Conservation (phyloP, 2,888 invertebrate genomes). For the Hoplodrina ambigua region DNA sequence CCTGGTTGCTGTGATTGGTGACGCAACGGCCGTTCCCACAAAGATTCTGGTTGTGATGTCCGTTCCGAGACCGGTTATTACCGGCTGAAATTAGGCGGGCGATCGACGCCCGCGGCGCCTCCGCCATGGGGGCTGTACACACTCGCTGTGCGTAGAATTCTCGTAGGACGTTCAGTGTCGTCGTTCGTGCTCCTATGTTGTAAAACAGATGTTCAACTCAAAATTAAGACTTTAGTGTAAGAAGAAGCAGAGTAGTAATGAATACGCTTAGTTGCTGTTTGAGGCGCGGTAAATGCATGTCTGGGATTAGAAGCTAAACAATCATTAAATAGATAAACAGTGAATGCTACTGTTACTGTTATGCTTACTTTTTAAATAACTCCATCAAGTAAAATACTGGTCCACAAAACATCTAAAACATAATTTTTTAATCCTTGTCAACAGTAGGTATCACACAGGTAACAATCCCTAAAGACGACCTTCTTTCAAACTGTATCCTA, state of each 20-base stretch:
- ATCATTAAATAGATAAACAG: too few species aligned
- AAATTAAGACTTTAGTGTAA: neutral
- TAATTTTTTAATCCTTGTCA: neutral
- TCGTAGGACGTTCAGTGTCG: neutral
- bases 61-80: conserved; percentile 81
- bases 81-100: conserved; percentile 81
- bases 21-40: conserved; percentile 83
- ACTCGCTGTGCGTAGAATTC: conserved; percentile 9
- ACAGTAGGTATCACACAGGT: neutral
- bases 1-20: conserved; percentile 67
- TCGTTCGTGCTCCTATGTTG: neutral
- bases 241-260: neutral
- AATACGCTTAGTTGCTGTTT: neutral
- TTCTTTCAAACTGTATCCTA: too few species aligned
- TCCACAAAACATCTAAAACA: neutral
- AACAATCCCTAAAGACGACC: conserved; percentile 1
- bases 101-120: conserved; percentile 75
- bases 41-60: conserved; percentile 83
- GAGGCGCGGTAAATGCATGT: neutral
- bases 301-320: too few species aligned
- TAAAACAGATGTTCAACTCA: neutral
- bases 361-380: neutral
- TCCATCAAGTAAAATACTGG: neutral
- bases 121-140: conserved; percentile 35
- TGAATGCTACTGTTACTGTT: too few species aligned